These are phyloP conservation scores for Phasia obesa DNA, from an alignment of 2,888 invertebrate genomes.

Conservation along the genomic window DNA sequence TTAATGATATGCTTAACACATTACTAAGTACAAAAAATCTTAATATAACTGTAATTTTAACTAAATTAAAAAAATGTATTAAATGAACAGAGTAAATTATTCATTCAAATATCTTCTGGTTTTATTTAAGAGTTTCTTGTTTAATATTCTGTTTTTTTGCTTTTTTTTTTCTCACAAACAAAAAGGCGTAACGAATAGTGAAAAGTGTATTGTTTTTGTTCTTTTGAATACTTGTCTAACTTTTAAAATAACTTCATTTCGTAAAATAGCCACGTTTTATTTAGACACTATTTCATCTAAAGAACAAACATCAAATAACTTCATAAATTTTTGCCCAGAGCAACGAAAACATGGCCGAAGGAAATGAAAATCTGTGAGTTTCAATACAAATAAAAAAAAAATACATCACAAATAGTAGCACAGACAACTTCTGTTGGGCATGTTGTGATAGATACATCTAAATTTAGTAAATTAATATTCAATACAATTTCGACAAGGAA, in stretches of 20 bases:
- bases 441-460: no score
- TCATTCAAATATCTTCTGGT: constrained; percentile 3
- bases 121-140: not conserved
- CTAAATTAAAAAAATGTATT: not conserved
- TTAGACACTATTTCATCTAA: constrained; percentile 56
- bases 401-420: no score
- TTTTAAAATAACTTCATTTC: constrained; percentile 5
- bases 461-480: no score
- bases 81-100: not conserved
- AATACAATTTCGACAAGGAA: no score
- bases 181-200: no score
- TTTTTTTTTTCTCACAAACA: not conserved
- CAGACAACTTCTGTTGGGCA: no score
- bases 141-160: not conserved
- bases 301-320: constrained; percentile 42
- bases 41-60: not conserved
- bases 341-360: no score
- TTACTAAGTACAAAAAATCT: not conserved
- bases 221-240: not conserved
- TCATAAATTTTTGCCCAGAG: not conserved
- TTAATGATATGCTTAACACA: no score
- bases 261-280: constrained; percentile 63
- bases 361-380: not conserved
- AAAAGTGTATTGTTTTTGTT: not conserved
- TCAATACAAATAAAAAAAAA: not conserved